Base-by-base conservation (phyloP, 2,113 vertebrate species). In the Lutjanus erythropterus region DNA sequence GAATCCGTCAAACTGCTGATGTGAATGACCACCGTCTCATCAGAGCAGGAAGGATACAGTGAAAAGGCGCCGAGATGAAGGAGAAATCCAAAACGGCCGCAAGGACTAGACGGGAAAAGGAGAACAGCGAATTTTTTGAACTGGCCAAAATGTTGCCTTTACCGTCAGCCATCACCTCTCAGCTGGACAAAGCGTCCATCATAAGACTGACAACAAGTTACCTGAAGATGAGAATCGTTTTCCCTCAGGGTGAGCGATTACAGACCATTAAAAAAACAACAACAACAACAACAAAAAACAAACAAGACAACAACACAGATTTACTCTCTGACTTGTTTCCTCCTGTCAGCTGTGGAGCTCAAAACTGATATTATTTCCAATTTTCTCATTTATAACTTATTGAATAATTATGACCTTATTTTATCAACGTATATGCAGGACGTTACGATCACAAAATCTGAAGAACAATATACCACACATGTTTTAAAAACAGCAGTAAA, bases 71-170 rank as follows among this genome's bases (percentile, higher is more conserved):
- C 71, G 86, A 81, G 1, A 94, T 94, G 92, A 99, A 99, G 95
- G 98, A 99, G 89, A 99, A 99, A 86, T 99, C 97, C 2, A 94
- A 98, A 94, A 98, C 98, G 90, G 98, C 98, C 29, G 98, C 98
- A 4, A 95, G 98, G 86, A 97, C 96, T 90, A 94, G 98, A 67
- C 90, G 98, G 78, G 97, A 97, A 94, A 99, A 99, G 93, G 98
- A 99, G 87, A 98, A 98, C 0, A 97, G 99, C 59, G 98, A 99
- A 25, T 99, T 99, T 91, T 99, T 97, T 4, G 97, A 99, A 83
- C 96, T 99, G 75, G 97, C 98, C 37, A 96, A 98, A 83, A 96
- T 99, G 94, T 90, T 99, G 94, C 98, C 98, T 21, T 94, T 99
- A 64, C 97, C 98, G 4, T 97, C 98, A 76, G 97, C 97, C 2